Base-by-base conservation (phyloP, 2,113 vertebrate genomes). In the Gasterosteus aculeatus region DNA sequence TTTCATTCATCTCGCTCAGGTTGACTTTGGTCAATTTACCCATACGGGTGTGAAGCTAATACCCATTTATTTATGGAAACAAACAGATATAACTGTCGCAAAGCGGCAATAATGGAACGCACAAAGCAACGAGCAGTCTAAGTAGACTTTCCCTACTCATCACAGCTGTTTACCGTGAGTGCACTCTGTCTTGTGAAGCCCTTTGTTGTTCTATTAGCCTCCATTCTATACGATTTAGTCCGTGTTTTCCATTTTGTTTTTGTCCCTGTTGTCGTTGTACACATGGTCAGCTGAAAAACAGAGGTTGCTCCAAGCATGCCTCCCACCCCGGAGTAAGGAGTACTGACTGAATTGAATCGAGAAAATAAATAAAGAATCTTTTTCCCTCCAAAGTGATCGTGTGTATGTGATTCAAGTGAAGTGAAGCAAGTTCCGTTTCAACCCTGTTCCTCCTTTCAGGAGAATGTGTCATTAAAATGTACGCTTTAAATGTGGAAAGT, bases 91-190 rank as follows among this genome's bases (percentile, higher is more conserved):
- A 58, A 33, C 41, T 29, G 46, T 15, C 1, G 47, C 11, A 58
- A 73, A 29, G 58, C 10, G 47, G 29, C 39, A 42, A 10, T 53
- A 63, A 63, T 64, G 44, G 38, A 60, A 69, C 53, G 62, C 44
- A 65, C n/a, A 63, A 53, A 77, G 74, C 5, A 7, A 53, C 41
- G 46, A 4, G 10, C 39, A 15, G 9, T 35, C 22, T 66, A 64
- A 71, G 80, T 39, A 77, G 60, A 71, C 18, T 5, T 69, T 79
- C 56, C 44, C 18, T 22, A 9, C 4, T 41, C 10, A 57, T 57
- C 31, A 26, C 33, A 18, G 18, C 10, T 77, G 58, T 72, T 84
- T 61, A 46, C 54, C 53, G 64, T 58, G 70, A 14, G 26, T 59
- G 26, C 7, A n/a, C 42, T 42, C 46, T 33, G 26, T 35, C 51